Percentiles rank a stretch among this genome's conserved stretches.
These are phyloP conservation scores for Cataglyphis albicans DNA, from an alignment of 2,888 invertebrate species.

Conservation along the genomic window DNA sequence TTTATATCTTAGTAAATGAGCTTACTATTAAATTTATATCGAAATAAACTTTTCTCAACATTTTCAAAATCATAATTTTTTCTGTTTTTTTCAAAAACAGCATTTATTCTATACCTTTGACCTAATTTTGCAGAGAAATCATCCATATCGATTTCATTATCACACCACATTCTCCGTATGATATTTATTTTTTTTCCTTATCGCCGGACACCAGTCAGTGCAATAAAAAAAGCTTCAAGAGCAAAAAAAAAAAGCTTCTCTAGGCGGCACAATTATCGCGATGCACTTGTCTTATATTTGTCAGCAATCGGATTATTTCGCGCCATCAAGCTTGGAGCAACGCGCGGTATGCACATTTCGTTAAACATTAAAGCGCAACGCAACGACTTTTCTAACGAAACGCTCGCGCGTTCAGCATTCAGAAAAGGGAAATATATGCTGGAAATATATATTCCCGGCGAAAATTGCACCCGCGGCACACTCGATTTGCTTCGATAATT, in stretches of 20 bases:
- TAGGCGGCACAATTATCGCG: not conserved
- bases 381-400: constrained; percentile 11
- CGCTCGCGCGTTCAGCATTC: not conserved
- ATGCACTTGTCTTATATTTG: not conserved
- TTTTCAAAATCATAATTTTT: not conserved
- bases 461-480: not conserved
- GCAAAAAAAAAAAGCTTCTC: not conserved
- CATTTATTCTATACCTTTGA: not conserved
- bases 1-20: not conserved
- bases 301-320: constrained; percentile 27
- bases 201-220: not conserved
- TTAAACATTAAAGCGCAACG: constrained; percentile 16
- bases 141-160: not conserved
- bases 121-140: constrained; percentile 4
- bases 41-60: not conserved
- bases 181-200: not conserved
- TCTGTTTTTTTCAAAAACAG: not conserved
- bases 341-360: not conserved
- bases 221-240: not conserved
- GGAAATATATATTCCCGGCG: constrained; percentile 3
- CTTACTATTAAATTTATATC: not conserved
- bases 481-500: constrained; percentile 17
- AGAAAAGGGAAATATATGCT: not conserved
- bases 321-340: constrained; percentile 18
- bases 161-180: no score